A percentile compares a stretch with the other conserved stretches of the same genome.
phyloP scores from a whole-genome alignment of 2,113 vertebrate species.

The Bujurquina vittata region DNA sequence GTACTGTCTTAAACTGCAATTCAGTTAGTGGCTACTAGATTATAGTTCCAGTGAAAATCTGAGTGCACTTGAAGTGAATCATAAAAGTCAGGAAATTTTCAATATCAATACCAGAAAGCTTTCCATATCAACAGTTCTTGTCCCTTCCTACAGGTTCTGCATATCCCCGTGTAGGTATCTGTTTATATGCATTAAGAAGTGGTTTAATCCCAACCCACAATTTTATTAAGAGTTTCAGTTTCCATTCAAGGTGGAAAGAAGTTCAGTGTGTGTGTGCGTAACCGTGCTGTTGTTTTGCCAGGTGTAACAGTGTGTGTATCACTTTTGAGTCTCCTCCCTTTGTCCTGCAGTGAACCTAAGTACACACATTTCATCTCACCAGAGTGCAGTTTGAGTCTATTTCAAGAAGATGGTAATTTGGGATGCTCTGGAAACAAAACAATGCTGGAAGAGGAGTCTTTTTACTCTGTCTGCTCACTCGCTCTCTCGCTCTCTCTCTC shows the following conservation, averaged over 20 bases:
- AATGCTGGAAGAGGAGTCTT: constrained; percentile 10
- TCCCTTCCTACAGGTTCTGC: neutral
- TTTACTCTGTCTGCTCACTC: constrained; percentile 16
- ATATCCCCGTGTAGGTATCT: neutral
- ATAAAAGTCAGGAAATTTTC: neutral
- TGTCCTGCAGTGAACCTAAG: constrained; percentile 44
- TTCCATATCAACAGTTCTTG: neutral
- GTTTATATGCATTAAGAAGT: neutral
- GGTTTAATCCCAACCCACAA: neutral
- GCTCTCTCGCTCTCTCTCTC: constrained; percentile 18
- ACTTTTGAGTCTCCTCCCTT: constrained; percentile 35
- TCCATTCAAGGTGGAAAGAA: neutral
- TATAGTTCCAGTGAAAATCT: neutral
- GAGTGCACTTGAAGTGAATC: neutral
- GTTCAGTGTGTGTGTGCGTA: neutral
- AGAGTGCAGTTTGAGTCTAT: constrained; percentile 46
- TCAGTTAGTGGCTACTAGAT: neutral
- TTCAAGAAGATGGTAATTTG: constrained; percentile 72
- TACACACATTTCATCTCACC: constrained; percentile 39
- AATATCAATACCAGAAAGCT: too few species aligned
- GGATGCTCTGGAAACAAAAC: constrained; percentile 57
- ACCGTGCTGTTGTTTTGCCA: neutral
- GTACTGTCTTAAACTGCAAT: constrained; percentile 1
- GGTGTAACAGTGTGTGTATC: constrained; percentile 12
- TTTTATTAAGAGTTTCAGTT: neutral